Evolutionary conservation across 2,797 vertebrate species (phyloP), one percentile per base, ranked within the genome.

Genomic region (Jordanella pulchra): DNA sequence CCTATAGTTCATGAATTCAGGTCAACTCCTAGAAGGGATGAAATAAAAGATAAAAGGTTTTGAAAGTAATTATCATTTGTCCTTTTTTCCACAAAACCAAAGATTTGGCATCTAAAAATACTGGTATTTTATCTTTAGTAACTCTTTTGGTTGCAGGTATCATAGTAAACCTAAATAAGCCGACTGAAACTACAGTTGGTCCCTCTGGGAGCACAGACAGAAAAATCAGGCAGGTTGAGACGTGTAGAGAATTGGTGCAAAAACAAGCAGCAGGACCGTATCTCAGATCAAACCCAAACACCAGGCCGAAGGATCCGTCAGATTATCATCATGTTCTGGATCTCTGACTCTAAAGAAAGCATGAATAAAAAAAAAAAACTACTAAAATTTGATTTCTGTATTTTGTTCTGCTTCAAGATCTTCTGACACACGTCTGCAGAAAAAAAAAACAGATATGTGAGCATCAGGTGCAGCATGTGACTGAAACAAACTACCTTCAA

Each of bases 161-260:
- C 45, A 48, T 10, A 18, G 45, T 7, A 25, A 45, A 42, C 44
- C 27, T 65, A 27, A 17, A 39, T 39, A 39, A 39, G 6, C 35
- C 9, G 35, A 39, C 17, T 28, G 39, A 48, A 50, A 21, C 30
- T n/a, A 11, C 47, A 30, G 28, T 21, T 50, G 35, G 25, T 21
- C 35, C 35, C 51, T 27, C 32, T 68, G 67, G 67, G 66, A 54
- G 32, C 13, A 15, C 32, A 1, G 15, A 11, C 3, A 39, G 28
- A 63, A 72, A 58, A 39, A 35, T 14, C 35, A 27, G 5, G 28
- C 81, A 83, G 69, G 82, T 7, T 17, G 50, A 54, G 80, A 76
- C 78, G 28, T 74, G 75, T 78, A 61, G 54, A 32, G 71, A 42
- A 64, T 42, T 32, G 0, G 51, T 1, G 32, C 30, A 11, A 15